Evolutionary conservation across 2,888 invertebrate species (phyloP), one percentile per base, ranked within the genome.

Genomic region (Rhagophthalmus giganteus): DNA sequence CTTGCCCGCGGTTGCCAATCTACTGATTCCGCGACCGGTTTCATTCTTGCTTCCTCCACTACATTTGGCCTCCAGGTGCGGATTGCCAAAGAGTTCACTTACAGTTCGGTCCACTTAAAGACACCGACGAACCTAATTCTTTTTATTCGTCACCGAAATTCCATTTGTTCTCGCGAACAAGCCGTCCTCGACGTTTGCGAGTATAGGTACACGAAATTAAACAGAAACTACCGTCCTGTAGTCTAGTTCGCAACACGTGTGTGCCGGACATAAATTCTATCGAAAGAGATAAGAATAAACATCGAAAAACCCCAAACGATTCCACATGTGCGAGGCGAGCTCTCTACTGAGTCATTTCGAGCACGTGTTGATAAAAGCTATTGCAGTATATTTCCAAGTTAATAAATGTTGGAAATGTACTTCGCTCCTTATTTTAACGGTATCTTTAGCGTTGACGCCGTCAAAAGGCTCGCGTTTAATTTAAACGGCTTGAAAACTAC

Each of bases 1-100:
- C 61, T 62, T 52, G 60, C 54, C 45, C 63, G 62, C 64, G 62
- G 57, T 61, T 62, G 62, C 62, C 63, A 62, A 59, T 63, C 56
- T 63, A 65, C 65, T 65, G 63, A 58, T 60, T 61, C 54, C 54
- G 54, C 50, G 51, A 42, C 48, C 40, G 49, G 41, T 44, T 52
- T 45, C 52, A 46, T 49, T 46, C 52, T 53, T 46, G 49, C 57
- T 57, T 52, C 57, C 57, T 57, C 57, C 57, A 54, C 57, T 49
- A 55, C 52, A 40, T 42, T 51, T 30, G 32, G 45, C 44, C 56
- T 57, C 51, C 57, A 55, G 57, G 54, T 57, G 41, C 52, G 52
- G 52, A 57, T 48, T 53, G 49, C 55, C 48, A 54, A 45, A 49
- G 49, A 49, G 49, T 49, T 54, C 47, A 37, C 37, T 52, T 39